Evolutionary conservation across 2,888 invertebrate genomes (phyloP), one percentile per base, ranked within the genome.

Genomic region (Monopis laevigella): DNA sequence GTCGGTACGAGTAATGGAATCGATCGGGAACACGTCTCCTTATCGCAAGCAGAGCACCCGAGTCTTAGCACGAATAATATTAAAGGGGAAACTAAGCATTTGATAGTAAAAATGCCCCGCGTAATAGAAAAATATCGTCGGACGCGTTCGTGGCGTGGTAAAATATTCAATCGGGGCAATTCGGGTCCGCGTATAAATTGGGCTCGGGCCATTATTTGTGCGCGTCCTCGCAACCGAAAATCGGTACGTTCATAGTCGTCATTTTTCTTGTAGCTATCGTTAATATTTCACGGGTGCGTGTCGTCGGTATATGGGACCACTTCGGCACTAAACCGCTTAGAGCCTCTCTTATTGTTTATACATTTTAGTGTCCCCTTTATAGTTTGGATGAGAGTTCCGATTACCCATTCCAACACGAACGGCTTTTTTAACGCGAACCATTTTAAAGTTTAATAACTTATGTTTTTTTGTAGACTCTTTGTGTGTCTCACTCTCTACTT

Each of bases 151-250:
- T 77, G 77, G 68, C 67, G 68, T 71, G 71, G 73, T 78, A 74
- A 80, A 80, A 78, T 80, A 80, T 80, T 78, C 77, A 80, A 78
- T 74, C 75, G 75, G 71, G 71, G 64, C 74, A 72, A 75, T 78
- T 72, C 73, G 70, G 73, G 71, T 65, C 69, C 73, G 67, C 69
- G 75, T 71, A 75, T 77, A 78, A 75, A 77, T 75, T 75, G 64
- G 61, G 55, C 68, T 67, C 63, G 63, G 65, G 21, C 36, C 32
- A 32, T 32, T 32, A 32, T 32, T 78, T 75, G 77, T 75, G 72
- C 71, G 66, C 61, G 69, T 69, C 70, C 66, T 63, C 70, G 69
- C 71, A 65, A 71, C 73, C 73, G 70, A 75, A 70, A 72, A 75
- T 77, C 77, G 77, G 65, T 72, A 71, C 73, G 72, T 67, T 73